Evolutionary conservation across 2,888 invertebrate genomes (phyloP), one percentile per base, ranked within the genome.

Genomic region (Agrochola lota): DNA sequence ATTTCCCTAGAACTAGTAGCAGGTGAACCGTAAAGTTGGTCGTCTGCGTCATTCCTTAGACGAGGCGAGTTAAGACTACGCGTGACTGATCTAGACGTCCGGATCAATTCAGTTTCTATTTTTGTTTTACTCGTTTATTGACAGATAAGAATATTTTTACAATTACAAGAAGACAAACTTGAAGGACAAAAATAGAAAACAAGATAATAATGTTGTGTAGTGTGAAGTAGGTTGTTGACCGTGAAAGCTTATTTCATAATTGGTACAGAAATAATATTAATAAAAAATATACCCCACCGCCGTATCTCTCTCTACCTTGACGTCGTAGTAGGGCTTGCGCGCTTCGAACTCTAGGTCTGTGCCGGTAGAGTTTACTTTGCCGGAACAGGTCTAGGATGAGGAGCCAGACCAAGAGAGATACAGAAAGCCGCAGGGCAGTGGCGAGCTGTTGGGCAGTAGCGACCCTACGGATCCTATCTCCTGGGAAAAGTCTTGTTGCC

Each of bases 1-100:
- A 89, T 90, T 88, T 84, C 85, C 87, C 78, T 78, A 73, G 77
- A 83, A 87, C 86, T 82, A 73, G 81, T 77, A 74, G 80, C 83
- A 87, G 81, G 80, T 82, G 75, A 67, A 63, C 69, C 35, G 55
- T 63, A 84, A 91, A 91, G 85, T 92, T 89, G 75, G 82, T 83
- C 83, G 84, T 83, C 87, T 84, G 85, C 85, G 84, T 90, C 88
- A 87, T 81, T 81, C 62, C 66, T 71, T 73, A 64, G 62, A 57
- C 40, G 35, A 62, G 63, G 59, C 55, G 67, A 60, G 49, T 40
- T 74, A 69, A 71, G 63, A 52, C 75, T 67, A 67, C 49, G 60
- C 71, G 69, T 69, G 59, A 67, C 70, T 52, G 26, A 79, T 68
- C 68, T 71, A 49, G 30, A 63, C 57, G 30, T 30, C 49, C 43